These are phyloP conservation scores for Stegana nigrithorax DNA, from an alignment of 2,888 invertebrate species.

Conservation along the genomic window DNA sequence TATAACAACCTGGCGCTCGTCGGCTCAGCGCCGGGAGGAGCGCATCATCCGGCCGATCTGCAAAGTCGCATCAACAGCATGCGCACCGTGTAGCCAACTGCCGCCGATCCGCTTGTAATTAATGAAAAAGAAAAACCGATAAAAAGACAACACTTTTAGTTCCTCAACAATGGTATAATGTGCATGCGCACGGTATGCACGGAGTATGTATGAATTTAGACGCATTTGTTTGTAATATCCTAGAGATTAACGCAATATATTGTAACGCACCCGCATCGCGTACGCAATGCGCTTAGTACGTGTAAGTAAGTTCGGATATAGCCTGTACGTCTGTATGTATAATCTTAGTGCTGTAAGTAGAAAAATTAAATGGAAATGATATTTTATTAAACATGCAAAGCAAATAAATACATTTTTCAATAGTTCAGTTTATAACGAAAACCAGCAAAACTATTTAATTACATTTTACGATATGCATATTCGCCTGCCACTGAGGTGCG, in stretches of 20 bases:
- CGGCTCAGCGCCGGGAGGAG: constrained; percentile 37
- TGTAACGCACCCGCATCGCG: no score
- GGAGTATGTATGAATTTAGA: no score
- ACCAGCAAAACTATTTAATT: background rate
- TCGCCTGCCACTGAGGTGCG: no score
- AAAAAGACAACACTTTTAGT: no score
- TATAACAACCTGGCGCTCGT: constrained; percentile 53
- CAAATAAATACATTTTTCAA: background rate
- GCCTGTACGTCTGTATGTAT: no score
- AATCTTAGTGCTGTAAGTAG: background rate
- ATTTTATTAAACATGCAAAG: background rate
- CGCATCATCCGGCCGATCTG: constrained; percentile 50
- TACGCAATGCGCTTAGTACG: no score
- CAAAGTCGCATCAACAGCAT: constrained; percentile 59
- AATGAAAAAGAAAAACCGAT: no score
- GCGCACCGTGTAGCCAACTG: constrained; percentile 61
- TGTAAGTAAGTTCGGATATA: no score
- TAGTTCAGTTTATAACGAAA: background rate
- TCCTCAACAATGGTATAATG: background rate
- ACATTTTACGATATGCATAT: no score
- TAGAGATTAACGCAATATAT: background rate
- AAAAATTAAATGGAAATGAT: background rate
- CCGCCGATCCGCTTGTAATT: no score
- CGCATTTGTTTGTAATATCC: background rate
- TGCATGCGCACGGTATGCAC: no score